Evolutionary conservation across 2,888 invertebrate genomes (phyloP), one percentile per base, ranked within the genome.

Genomic region (Asteroscopus sphinx): DNA sequence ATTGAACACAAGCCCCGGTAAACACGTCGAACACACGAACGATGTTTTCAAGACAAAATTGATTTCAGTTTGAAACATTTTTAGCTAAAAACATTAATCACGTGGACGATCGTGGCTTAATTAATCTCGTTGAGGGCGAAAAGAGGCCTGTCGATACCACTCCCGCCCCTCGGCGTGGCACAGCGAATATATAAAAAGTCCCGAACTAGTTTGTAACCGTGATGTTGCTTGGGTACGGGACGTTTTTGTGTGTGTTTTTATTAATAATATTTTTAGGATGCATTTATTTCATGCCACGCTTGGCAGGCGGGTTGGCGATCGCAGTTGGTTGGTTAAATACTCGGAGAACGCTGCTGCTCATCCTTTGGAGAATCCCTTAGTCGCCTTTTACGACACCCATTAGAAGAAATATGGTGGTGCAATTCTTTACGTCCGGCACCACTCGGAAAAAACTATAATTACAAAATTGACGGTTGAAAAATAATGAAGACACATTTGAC

Each of bases 61-160:
- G 85, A 85, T 86, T 86, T 79, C 68, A 69, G 69, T 72, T 75
- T 67, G 73, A 42, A 73, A 76, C 70, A 76, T 83, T 88, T 89
- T 87, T 87, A 81, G 73, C 33, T 45, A 7, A 72, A 63, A 67
- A 68, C 87, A 89, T 89, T 88, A 89, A 89, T 88, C 88, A 87
- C 80, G 55, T 33, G 59, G 77, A 30, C 76, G 57, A 39, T 42
- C 32, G 77, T 64, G 70, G 70, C 68, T 83, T 88, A 89, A 89
- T 89, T 89, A 88, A 89, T 89, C 89, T 88, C 86, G 73, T 75
- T 56, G 55, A 57, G 59, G 73, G 81, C 81, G 84, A 86, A 86
- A 86, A 82, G 78, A 71, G 66, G 73, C 64, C 83, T 88, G 88
- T 87, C 87, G 86, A 87, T 87, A 83, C 75, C 88, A 87, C 69